Conservation (phyloP, 2,113 vertebrate genomes). For the Gasterosteus aculeatus region DNA sequence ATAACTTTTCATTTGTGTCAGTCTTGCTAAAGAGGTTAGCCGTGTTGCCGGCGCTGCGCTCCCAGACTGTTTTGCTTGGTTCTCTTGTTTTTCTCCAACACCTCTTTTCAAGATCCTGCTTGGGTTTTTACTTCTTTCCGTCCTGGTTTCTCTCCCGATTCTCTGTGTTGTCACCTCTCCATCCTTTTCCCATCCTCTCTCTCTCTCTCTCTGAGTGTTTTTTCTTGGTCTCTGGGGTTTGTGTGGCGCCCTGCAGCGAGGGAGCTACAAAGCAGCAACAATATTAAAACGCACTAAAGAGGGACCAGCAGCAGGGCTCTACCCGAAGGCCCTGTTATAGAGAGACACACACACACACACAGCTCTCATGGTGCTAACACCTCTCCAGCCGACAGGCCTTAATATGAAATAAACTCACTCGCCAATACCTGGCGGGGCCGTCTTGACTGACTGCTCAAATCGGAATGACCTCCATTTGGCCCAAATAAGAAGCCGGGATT, state of each 20-base stretch:
- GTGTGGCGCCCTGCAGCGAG: constrained; percentile 55
- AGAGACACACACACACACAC: constrained; percentile 14
- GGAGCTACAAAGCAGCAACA: constrained; percentile 52
- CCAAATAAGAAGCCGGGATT: constrained; percentile 63
- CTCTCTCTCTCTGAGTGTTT: constrained; percentile 38
- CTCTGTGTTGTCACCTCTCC: neutral
- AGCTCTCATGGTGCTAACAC: constrained; percentile 52
- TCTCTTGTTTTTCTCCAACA: neutral
- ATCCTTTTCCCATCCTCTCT: constrained; percentile 22
- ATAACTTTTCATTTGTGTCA: constrained; percentile 75
- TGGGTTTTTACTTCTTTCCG: neutral
- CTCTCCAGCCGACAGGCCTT: constrained; percentile 66
- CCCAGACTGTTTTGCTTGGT: neutral
- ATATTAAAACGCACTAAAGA: constrained; percentile 79
- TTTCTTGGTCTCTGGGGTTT: constrained; percentile 43
- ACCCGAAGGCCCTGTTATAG: constrained; percentile 47
- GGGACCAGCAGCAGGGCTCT: constrained; percentile 60
- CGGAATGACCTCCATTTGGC: constrained; percentile 76
- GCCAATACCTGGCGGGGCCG: constrained; percentile 72
- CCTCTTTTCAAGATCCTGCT: neutral
- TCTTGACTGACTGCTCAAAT: constrained; percentile 76
- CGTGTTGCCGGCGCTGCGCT: constrained; percentile 13
- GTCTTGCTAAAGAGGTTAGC: constrained; percentile 62
- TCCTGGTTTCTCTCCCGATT: neutral
- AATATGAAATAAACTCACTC: constrained; percentile 76